Evolutionary conservation across 2,797 vertebrate species (phyloP), one percentile per base, ranked within the genome.

Genomic region (Menidia menidia): DNA sequence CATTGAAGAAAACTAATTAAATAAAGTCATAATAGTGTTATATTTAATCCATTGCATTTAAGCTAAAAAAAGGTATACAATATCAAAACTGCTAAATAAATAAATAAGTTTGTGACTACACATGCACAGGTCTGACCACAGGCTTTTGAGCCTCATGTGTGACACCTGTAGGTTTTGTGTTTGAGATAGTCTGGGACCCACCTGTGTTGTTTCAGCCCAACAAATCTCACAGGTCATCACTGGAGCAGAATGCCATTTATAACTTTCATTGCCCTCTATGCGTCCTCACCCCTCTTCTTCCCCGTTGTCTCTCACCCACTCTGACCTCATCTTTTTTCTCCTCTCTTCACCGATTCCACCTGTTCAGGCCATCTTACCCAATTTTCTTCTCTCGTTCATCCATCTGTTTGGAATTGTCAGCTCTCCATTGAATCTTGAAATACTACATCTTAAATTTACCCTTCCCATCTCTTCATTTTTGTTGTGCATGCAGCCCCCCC

Each of bases 141-240:
- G 62, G 57, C 19, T 39, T 35, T 16, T 42, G 16, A 39, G 16
- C 31, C 48, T 12, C 41, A 54, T 16, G 56, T 57, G 50, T 13
- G 58, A 12, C 25, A 70, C 30, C 50, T 3, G 18, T 71, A 33
- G 30, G 47, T 12, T 69, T 6, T 52, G 41, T 35, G 60, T 70
- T 58, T 67, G 64, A 25, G 9, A 63, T 51, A 43, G 41, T 57
- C 43, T 42, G 71, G 81, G 77, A 78, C 76, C 77, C 86, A 82
- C 84, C 81, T 79, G 87, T 82, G 80, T 73, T 58, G 75, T 73
- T 76, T 63, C 62, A 78, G 68, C 48, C 19, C 55, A 73, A 59
- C 51, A 75, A 82, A 81, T 85, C 81, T 81, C 73, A 76, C 82
- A 78, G 73, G 73, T 85, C 76, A 77, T 75, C 65, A 51, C 60